Conservation (phyloP, 2,888 invertebrate genomes). For the Polyploca ridens region DNA sequence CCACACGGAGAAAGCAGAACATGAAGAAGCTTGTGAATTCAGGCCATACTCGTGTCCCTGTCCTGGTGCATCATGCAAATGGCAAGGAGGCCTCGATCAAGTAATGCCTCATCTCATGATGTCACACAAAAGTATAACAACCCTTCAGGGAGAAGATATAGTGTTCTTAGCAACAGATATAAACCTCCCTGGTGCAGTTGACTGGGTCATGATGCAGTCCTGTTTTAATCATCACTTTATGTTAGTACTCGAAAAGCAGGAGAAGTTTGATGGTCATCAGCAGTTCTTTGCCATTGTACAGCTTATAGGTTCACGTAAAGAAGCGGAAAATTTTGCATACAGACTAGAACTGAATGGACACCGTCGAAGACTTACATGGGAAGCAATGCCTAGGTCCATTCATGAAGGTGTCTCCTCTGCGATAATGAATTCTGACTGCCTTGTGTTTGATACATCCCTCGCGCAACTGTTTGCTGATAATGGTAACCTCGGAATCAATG, state of each 20-base stretch:
- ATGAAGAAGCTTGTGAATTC: constrained; percentile 99
- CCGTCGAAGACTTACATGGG: constrained; percentile 98
- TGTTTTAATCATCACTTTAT: constrained; percentile 99
- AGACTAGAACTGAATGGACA: constrained; percentile 98
- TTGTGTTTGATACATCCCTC: constrained; percentile 99
- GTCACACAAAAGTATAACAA: constrained; percentile 99
- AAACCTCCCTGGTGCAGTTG: constrained; percentile 99
- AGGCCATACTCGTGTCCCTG: constrained; percentile 99
- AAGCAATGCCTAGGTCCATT: constrained; percentile 99
- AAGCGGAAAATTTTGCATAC: constrained; percentile 99
- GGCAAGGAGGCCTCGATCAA: constrained; percentile 99
- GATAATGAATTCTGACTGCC: constrained; percentile 98
- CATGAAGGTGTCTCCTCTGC: constrained; percentile 99
- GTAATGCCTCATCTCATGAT: constrained; percentile 99
- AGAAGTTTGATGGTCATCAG: constrained; percentile 98
- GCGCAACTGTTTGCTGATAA: constrained; percentile 99
- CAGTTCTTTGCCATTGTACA: constrained; percentile 99
- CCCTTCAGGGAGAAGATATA: constrained; percentile 99
- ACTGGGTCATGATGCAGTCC: constrained; percentile 99
- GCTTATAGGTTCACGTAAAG: constrained; percentile 98
- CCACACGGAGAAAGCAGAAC: constrained; percentile 99
- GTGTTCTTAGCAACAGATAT: constrained; percentile 99
- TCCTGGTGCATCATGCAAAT: constrained; percentile 99
- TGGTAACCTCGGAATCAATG: constrained; percentile 99
- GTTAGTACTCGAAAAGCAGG: constrained; percentile 99